Conservation (phyloP, 2,113 vertebrate species). For the Megalops atlanticus region DNA sequence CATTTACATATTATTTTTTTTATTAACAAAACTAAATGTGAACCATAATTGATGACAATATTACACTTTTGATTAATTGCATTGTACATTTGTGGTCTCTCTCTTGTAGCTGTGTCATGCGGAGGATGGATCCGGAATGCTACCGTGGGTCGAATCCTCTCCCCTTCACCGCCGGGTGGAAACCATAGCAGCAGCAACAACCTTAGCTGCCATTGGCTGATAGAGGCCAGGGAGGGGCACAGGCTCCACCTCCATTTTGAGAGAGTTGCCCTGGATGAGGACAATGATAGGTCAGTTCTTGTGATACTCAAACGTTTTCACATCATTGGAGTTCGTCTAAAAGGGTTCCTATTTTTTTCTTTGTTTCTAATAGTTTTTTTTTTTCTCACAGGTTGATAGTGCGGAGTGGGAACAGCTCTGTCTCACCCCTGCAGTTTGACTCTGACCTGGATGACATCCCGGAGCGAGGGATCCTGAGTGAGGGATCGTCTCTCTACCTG, state of each 20-base stretch:
- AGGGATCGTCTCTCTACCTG: conserved; percentile 80
- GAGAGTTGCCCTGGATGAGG: conserved; percentile 87
- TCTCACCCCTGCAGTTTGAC: conserved; percentile 82
- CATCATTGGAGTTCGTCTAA: background rate
- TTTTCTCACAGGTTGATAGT: conserved; percentile 80
- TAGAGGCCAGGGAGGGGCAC: conserved; percentile 87
- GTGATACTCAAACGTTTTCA: background rate
- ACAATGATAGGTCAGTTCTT: conserved; percentile 80
- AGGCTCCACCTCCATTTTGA: conserved; percentile 89
- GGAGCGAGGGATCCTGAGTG: conserved; percentile 85
- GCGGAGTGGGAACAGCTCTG: conserved; percentile 80
- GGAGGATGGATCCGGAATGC: conserved; percentile 86
- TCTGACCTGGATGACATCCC: conserved; percentile 89
- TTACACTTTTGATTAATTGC: too few species aligned
- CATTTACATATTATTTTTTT: background rate
- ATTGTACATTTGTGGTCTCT: background rate
- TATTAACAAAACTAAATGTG: background rate
- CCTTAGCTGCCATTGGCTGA: conserved; percentile 88
- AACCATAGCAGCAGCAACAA: conserved; percentile 85
- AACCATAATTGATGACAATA: too few species aligned
- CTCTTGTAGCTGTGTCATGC: conserved; percentile 74
- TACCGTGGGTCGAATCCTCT: conserved; percentile 84
- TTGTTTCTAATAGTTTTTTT: too few species aligned
- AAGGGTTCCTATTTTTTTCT: too few species aligned
- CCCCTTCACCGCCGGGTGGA: conserved; percentile 73